Evolutionary conservation across 2,113 vertebrate genomes (phyloP).

Genomic region (Bujurquina vittata): DNA sequence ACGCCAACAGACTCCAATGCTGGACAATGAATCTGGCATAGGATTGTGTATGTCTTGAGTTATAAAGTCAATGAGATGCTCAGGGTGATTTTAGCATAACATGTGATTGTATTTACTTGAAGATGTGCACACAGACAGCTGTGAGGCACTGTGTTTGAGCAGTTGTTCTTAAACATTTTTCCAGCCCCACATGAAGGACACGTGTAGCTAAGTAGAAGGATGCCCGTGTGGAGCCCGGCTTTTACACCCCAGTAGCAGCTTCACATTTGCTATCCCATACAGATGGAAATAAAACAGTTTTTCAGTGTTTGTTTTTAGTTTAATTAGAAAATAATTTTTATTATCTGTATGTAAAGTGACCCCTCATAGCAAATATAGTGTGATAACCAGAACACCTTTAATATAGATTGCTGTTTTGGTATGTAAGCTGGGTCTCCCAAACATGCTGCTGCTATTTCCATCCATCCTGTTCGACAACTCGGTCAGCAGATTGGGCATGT

Average conservation of each 20-base stretch:
- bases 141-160: neutral
- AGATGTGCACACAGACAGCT: neutral
- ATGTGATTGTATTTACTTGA: neutral
- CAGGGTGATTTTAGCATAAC: neutral
- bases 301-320: too few species aligned
- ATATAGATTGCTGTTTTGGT: neutral
- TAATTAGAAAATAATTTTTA: neutral
- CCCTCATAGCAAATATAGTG: neutral
- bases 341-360: neutral
- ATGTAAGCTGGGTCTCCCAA: conserved; percentile 10
- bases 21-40: neutral
- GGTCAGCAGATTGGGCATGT: neutral
- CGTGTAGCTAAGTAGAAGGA: neutral
- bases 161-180: neutral
- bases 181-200: neutral
- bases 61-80: neutral
- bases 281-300: neutral
- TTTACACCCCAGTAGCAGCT: neutral
- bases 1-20: neutral
- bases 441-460: conserved; percentile 1
- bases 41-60: neutral
- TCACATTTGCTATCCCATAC: neutral
- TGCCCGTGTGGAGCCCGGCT: neutral
- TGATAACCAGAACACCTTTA: neutral
- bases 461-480: conserved; percentile 6